A percentile compares a stretch with the other conserved stretches of the same genome.
Conservation (phyloP, 2,797 vertebrate species). For the Echiichthys vipera region DNA sequence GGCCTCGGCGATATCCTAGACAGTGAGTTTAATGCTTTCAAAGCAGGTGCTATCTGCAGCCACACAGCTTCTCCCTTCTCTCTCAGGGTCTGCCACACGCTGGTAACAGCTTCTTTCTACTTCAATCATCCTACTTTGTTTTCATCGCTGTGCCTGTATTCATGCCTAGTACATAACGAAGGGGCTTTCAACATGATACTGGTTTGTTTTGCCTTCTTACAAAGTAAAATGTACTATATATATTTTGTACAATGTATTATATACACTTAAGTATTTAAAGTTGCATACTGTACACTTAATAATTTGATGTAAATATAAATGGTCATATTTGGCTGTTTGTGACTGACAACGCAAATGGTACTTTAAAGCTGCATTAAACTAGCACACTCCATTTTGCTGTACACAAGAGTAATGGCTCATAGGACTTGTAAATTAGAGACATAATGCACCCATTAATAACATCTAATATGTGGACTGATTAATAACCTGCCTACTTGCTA, state of each 20-base stretch:
- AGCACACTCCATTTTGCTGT: constrained; percentile 25
- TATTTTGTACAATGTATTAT: neutral
- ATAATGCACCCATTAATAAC: constrained; percentile 58
- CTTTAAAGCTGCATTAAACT: constrained; percentile 33
- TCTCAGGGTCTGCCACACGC: constrained; percentile 37
- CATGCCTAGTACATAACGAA: constrained; percentile 24
- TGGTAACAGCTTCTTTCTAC: constrained; percentile 37
- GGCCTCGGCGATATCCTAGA: constrained; percentile 98
- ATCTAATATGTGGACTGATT: constrained; percentile 52
- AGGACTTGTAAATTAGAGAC: constrained; percentile 49
- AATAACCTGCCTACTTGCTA: constrained; percentile 47
- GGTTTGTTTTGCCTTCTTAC: constrained; percentile 26
- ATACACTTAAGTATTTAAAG: neutral
- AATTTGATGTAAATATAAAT: neutral
- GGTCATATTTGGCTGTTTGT: constrained; percentile 12
- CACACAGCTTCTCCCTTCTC: constrained; percentile 33
- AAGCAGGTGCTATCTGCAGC: constrained; percentile 23
- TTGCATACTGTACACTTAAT: neutral
- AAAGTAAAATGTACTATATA: neutral
- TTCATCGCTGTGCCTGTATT: constrained; percentile 32
- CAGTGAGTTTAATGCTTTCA: constrained; percentile 88
- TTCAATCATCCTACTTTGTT: constrained; percentile 41
- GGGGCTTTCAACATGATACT: neutral
- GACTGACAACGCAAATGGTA: constrained; percentile 14
- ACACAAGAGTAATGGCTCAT: constrained; percentile 43